These are phyloP conservation scores for Tortricodes alternella DNA, from an alignment of 2,888 invertebrate genomes.

Conservation along the genomic window DNA sequence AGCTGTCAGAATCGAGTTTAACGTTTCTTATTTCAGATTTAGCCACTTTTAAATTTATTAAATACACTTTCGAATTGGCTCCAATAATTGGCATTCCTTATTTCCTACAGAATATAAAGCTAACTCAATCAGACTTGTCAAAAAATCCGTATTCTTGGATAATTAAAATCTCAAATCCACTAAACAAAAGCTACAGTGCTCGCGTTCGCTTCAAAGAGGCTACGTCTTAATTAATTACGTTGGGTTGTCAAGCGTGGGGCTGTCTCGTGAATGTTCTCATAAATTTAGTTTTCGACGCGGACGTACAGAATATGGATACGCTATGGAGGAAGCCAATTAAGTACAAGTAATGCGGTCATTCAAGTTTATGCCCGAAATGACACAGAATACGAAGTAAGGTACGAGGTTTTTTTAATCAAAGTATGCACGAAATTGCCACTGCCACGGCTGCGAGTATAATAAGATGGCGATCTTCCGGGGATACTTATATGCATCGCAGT, in stretches of 20 bases:
- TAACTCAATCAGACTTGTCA: slow-evolving; percentile 12
- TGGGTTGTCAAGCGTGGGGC: slow-evolving; percentile 55
- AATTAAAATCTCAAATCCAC: slow-evolving; percentile 20
- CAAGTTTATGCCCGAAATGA: no score
- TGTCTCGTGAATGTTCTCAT: slow-evolving; percentile 51
- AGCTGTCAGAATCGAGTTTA: no score
- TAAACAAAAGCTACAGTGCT: slow-evolving; percentile 22
- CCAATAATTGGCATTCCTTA: not conserved
- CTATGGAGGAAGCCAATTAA: not conserved
- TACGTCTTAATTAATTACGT: slow-evolving; percentile 63
- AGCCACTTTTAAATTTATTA: no score
- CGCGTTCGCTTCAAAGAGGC: slow-evolving; percentile 32
- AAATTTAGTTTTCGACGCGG: slow-evolving; percentile 50
- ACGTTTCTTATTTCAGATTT: no score
- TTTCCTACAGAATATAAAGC: not conserved
- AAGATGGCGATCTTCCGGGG: no score
- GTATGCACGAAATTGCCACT: no score
- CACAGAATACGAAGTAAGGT: no score
- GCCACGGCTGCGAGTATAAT: no score
- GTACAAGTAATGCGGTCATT: no score
- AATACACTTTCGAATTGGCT: no score
- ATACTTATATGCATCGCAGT: no score
- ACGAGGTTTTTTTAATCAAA: no score
- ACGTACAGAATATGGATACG: slow-evolving; percentile 31
- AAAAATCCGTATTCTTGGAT: slow-evolving; percentile 19